Conservation (phyloP, 2,888 invertebrate genomes). For the Nezara viridula region DNA sequence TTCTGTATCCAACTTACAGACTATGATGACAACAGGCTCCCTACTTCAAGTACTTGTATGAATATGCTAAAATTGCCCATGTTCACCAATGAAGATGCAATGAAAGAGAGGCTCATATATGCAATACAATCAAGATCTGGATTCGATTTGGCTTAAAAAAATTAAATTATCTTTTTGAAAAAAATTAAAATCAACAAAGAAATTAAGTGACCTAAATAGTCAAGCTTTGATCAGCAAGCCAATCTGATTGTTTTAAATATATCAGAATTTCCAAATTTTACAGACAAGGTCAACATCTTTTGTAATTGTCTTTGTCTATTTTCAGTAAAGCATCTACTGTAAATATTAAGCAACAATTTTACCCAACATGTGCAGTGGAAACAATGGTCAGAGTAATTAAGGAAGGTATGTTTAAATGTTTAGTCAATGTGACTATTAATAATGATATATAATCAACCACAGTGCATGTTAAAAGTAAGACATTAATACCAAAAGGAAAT, state of each 20-base stretch:
- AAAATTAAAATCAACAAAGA: neutral
- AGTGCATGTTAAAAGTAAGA: neutral
- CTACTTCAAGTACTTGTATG: slow-evolving; percentile 98
- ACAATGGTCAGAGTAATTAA: neutral
- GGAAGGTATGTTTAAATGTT: neutral
- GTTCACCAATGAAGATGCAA: slow-evolving; percentile 81
- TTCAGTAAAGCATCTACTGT: neutral
- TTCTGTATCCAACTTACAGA: slow-evolving; percentile 94
- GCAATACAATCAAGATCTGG: slow-evolving; percentile 96
- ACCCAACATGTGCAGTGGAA: neutral
- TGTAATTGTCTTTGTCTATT: neutral
- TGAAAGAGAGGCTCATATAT: slow-evolving; percentile 88
- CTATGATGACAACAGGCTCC: slow-evolving; percentile 86
- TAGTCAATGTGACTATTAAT: too few relatives aligned
- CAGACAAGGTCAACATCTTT: neutral
- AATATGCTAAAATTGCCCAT: slow-evolving; percentile 96
- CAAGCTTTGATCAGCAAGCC: neutral
- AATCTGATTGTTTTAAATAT: neutral
- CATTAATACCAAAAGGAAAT: neutral
- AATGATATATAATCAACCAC: neutral
- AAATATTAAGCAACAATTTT: neutral
- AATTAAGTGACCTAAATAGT: neutral
- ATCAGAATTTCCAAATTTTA: neutral
- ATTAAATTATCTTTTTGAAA: neutral
- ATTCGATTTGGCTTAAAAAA: slow-evolving; percentile 88